Evolutionary conservation across 2,888 invertebrate genomes (phyloP), one percentile per base, ranked within the genome.

Genomic region (Dolomedes plantarius): DNA sequence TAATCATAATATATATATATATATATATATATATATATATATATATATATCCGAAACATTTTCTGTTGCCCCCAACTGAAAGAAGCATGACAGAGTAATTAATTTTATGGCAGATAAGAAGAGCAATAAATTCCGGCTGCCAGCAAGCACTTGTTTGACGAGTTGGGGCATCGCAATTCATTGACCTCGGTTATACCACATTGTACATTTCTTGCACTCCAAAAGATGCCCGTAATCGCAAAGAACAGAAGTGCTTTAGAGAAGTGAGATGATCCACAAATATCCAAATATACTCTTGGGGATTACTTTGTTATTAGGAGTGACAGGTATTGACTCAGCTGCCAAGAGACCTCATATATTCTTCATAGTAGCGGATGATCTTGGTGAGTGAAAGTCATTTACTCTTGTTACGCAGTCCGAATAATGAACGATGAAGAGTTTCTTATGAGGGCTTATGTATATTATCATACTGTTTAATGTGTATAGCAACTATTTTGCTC

Each of bases 301-400:
- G 13, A 23, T 69, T 16, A 16, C 7, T 3, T 19, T 28, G 65
- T 16, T 75, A 1, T n/a, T 32, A 6, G 1, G 36, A n/a, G 19
- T 65, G 13, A 28, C 64, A 28, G 62, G 41, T 29, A 7, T 56
- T 9, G 32, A 28, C 19, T 29, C 19, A 31, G 64, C 62, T 1
- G 78, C 85, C 3, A 31, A 62, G 28, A 67, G 85, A 32, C 85
- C 81, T 2, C 85, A 85, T 39, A 87, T 85, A n/a, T 16, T 87
- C 62, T 85, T 83, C 29, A 80, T 87, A 9, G 85, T 87, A 0
- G 87, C 87, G 13, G 87, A 87, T 75, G 87, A 87, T 36, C 72
- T 87, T 6, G 87, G 87, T 87, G 65, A 71, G 87, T 32, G 9
- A 1, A 9, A 19, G 9, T n/a, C n/a, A n/a, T n/a, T n/a, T n/a